phyloP scores from a whole-genome alignment of 2,888 invertebrate species.

The Aphodius sticticus region DNA sequence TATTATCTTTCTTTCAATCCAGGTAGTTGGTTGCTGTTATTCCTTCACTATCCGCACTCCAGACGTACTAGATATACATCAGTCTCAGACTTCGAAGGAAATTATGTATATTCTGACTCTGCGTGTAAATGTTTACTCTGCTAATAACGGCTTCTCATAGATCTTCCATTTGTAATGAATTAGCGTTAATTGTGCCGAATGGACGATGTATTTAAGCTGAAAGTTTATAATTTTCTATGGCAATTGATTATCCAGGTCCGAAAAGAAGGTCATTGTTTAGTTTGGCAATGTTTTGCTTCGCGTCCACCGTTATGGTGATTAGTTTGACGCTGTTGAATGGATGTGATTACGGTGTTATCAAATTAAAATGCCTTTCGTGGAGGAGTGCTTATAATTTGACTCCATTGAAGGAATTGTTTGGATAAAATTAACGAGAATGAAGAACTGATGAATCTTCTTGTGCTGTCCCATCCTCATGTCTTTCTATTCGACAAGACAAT shows the following conservation, averaged over 20 bases:
- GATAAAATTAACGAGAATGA: too few species aligned
- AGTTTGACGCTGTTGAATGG: neutral
- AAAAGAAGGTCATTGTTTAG: neutral
- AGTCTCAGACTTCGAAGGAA: neutral
- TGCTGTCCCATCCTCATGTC: too few species aligned
- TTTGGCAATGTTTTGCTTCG: neutral
- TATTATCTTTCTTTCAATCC: neutral
- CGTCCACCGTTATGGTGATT: neutral
- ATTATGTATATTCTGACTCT: neutral
- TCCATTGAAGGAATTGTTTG: too few species aligned
- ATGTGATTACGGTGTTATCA: neutral
- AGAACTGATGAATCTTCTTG: too few species aligned
- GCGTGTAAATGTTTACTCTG: neutral
- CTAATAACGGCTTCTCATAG: neutral
- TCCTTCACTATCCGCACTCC: neutral
- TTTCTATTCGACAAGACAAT: too few species aligned
- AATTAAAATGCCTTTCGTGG: neutral
- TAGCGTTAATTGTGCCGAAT: neutral
- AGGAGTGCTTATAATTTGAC: too few species aligned
- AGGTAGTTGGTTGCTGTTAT: neutral
- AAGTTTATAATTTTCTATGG: neutral
- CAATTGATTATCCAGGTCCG: neutral
- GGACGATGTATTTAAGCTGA: neutral
- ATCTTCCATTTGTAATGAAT: neutral
- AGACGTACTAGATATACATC: neutral